Conservation (phyloP, 1,140 invertebrate species). For the Drosophila bifasciata region DNA sequence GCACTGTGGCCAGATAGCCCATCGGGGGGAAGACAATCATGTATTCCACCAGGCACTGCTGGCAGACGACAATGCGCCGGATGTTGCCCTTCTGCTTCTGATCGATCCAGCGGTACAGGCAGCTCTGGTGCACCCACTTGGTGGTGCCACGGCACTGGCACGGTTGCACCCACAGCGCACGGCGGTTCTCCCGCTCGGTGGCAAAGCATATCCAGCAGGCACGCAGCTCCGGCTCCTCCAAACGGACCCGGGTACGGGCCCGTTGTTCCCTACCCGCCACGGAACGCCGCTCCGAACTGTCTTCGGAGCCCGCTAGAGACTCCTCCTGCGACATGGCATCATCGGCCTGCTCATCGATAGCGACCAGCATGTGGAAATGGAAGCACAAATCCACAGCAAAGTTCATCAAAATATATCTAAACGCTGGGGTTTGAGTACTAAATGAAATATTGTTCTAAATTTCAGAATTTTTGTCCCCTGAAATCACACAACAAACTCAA, state of each 20-base stretch:
- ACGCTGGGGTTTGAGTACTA: too few relatives aligned
- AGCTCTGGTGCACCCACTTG: constrained; percentile 97
- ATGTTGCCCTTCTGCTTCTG: constrained; percentile 97
- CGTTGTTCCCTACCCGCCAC: too few relatives aligned
- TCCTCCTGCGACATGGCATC: too few relatives aligned
- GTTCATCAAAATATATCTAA: too few relatives aligned
- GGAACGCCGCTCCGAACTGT: not conserved
- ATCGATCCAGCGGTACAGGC: constrained; percentile 98
- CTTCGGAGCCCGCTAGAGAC: not conserved
- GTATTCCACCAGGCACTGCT: constrained; percentile 97
- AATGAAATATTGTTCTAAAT: too few relatives aligned
- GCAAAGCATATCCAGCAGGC: constrained; percentile 99
- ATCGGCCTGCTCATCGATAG: too few relatives aligned
- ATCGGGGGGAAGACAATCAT: constrained; percentile 96
- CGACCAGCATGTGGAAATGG: too few relatives aligned
- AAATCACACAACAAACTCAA: too few relatives aligned
- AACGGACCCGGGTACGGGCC: too few relatives aligned
- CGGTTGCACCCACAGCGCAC: constrained; percentile 96
- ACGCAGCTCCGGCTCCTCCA: constrained; percentile 41
- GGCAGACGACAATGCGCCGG: constrained; percentile 93
- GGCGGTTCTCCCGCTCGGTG: constrained; percentile 95
- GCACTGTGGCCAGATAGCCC: constrained; percentile 90
- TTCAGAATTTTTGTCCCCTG: too few relatives aligned
- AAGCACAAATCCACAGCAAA: too few relatives aligned
- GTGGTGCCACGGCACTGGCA: constrained; percentile 97